Base-by-base conservation (phyloP, 2,888 invertebrate genomes). In the Leptinotarsa juncta region DNA sequence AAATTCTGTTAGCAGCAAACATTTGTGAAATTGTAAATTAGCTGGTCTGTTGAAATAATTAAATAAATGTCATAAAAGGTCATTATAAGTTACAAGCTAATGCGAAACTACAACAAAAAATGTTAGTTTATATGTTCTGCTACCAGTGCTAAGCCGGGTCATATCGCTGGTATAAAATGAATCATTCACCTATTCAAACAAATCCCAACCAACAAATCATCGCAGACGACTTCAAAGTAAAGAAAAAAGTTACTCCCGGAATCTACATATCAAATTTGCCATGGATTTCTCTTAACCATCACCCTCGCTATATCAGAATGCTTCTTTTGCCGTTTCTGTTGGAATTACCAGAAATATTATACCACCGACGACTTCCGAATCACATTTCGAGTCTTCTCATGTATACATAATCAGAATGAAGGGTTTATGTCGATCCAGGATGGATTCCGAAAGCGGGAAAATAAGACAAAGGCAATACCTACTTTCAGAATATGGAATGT, bases 361-460 rank as follows among this genome's bases (percentile, higher is more conserved):
- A 62, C 65, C 26, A 65, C 53, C 51, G 48, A 71, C 65, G 71
- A 71, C 51, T 71, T 65, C 23, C 65, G 71, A 71, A 65, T 71
- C 65, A 42, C 65, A 65, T 71, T 53, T 20, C 42, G 48, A 42
- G 65, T 51, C 65, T 18, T 51, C 71, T 65, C 71, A 71, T 71
- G 71, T 65, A 53, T 71, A 53, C 65, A 71, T 65, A 65, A 71
- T 70, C 62, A 65, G 65, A 62, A 32, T 65, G 65, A 70, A 70
- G 62, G 49, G n/a, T 70, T 70, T 65, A 18, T 18, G 70, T 50
- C 65, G 12, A 69, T n/a, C 42, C 20, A 60, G 42, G 53, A 57
- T 69, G 69, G n/a, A 62, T 57, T 62, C 16, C 62, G 62, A 16
- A 42, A 16, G n/a, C 16, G 26, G 42, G n/a, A 62, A 32, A 32